Evolutionary conservation across 2,797 vertebrate species (phyloP), one percentile per base, ranked within the genome.

Genomic region (Garrulus glandarius): DNA sequence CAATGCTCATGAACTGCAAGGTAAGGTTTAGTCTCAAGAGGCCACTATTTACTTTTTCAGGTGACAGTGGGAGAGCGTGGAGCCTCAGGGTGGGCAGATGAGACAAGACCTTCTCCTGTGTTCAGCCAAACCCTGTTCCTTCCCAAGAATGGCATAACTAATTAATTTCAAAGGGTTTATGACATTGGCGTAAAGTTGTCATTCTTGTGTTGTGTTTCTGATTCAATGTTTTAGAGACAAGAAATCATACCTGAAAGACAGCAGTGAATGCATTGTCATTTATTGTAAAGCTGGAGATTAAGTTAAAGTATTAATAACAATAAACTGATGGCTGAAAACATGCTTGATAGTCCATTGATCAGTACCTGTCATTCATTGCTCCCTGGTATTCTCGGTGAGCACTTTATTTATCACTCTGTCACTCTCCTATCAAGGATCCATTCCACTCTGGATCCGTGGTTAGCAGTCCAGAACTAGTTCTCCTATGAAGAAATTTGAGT

Each of bases 231-330:
- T 94, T 87, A 55, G 78, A 74, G 79, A 74, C 0, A 9, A 96
- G 87, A 97, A 97, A 96, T 96, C 82, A 93, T 94, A 93, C 70
- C 86, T 76, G 82, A 94, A 94, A 91, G 89, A 63, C 49, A 67
- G 80, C 89, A 89, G 29, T 76, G 57, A 94, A 87, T 57, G 60
- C 0, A 4, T 96, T 94, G 83, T 91, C 50, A 43, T 94, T 97
- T 95, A 70, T 91, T 96, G 95, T 92, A 93, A 96, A 94, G 76
- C 74, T 94, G 82, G 74, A 96, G 90, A 97, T 96, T 92, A 91
- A 72, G 87, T 95, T 96, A 72, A 96, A 93, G 72, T 91, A 96
- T 96, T 97, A 95, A 96, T 96, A 96, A 96, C 87, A 93, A 92
- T 74, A 96, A 95, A 67, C 44, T 81, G 34, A 87, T 94, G 72